phyloP scores from a whole-genome alignment of 2,113 vertebrate species.

The Pongo abelii region DNA sequence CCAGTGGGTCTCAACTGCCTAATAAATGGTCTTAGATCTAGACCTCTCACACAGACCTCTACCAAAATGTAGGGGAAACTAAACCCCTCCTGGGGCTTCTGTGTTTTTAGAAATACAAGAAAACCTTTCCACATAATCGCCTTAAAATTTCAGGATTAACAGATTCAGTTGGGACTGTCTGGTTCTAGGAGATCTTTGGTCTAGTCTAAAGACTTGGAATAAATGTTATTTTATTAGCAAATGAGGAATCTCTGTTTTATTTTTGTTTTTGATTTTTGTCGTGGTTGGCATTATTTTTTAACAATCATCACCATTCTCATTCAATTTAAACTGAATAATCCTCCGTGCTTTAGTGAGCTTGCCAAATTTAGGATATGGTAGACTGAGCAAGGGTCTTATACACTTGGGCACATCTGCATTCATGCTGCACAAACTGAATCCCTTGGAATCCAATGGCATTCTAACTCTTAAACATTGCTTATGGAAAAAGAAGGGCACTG shows the following conservation, averaged over 20 bases:
- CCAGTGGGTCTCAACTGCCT: not conserved
- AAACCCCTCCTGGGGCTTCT: not conserved
- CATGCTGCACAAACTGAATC: not conserved
- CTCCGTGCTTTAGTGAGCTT: slow-evolving; percentile 40
- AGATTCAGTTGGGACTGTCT: not conserved
- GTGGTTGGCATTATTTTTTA: not conserved
- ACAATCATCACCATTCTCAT: not conserved
- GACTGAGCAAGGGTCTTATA: slow-evolving; percentile 40
- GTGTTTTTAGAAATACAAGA: not conserved
- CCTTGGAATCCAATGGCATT: not conserved
- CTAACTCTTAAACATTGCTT: not conserved
- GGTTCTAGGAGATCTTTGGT: not conserved
- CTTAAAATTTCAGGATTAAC: not conserved
- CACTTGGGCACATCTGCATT: slow-evolving; percentile 36
- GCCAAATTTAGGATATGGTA: slow-evolving; percentile 46
- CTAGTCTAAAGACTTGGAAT: not conserved
- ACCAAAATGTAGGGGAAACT: not conserved
- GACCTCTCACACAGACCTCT: not conserved
- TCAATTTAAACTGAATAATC: slow-evolving; percentile 59
- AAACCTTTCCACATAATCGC: not conserved
- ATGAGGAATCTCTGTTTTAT: not conserved
- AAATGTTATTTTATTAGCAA: not conserved
- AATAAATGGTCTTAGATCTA: not conserved
- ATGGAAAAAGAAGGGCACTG: not conserved
- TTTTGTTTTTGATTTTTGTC: slow-evolving; percentile 24